phyloP scores from a whole-genome alignment of 2,797 vertebrate genomes.

The Gallinago solitaria region DNA sequence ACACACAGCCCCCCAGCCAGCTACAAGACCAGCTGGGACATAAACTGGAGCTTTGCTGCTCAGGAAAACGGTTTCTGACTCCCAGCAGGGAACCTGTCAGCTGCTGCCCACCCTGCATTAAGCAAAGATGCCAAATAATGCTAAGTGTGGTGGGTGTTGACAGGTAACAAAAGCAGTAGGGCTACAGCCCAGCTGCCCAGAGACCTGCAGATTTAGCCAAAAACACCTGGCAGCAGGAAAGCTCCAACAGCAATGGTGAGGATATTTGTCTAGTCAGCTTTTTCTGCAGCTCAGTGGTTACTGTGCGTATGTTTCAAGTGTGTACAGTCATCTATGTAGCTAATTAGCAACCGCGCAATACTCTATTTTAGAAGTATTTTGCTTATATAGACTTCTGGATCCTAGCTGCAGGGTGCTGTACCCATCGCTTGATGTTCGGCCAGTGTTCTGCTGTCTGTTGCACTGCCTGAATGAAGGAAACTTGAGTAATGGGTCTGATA shows the following conservation, averaged over 20 bases:
- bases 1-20: rapidly evolving
- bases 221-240: neutral
- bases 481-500: constrained; percentile 44
- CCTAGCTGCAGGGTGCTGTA: neutral
- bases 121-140: neutral
- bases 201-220: neutral
- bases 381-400: neutral
- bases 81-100: neutral
- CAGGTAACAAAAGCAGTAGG: neutral
- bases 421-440: neutral
- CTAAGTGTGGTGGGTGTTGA: neutral
- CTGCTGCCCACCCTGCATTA: neutral
- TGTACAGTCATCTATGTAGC: neutral
- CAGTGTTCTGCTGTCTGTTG: constrained; percentile 21
- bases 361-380: neutral
- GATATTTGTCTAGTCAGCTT: neutral
- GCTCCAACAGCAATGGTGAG: neutral
- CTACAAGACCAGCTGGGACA: neutral
- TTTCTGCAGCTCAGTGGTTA: neutral
- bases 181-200: neutral
- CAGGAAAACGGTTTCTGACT: neutral
- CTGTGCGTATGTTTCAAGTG: neutral
- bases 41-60: neutral
- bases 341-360: neutral
- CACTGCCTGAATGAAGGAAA: constrained; percentile 10